Conservation (phyloP, 2,797 vertebrate genomes). For the Eleutherodactylus coqui region DNA sequence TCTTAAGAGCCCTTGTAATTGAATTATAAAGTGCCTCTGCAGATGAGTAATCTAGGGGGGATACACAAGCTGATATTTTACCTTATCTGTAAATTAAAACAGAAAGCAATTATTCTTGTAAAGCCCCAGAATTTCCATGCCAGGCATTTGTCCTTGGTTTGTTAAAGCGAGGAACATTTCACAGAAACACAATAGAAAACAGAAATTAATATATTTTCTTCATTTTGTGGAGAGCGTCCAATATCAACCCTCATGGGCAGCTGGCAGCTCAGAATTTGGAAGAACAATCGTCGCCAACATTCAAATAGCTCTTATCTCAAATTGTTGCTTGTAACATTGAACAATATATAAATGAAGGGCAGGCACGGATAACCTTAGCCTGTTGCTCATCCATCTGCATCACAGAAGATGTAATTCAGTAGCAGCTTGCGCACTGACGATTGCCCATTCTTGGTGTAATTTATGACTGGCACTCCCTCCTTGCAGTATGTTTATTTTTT, state of each 20-base stretch:
- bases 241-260: conserved; percentile 34
- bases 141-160: conserved; percentile 36
- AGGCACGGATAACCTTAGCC: conserved; percentile 29
- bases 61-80: conserved; percentile 29
- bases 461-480: conserved; percentile 13
- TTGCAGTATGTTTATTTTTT: not conserved
- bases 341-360: conserved; percentile 9
- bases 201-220: conserved; percentile 32
- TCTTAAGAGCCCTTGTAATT: conserved; percentile 38
- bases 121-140: conserved; percentile 11
- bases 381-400: conserved; percentile 45
- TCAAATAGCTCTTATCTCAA: conserved; percentile 40
- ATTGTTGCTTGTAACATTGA: conserved; percentile 40
- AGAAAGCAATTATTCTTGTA: conserved; percentile 20
- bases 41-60: conserved; percentile 33
- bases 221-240: conserved; percentile 34
- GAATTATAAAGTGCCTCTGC: conserved; percentile 28
- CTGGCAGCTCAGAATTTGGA: conserved; percentile 20
- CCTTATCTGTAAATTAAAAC: conserved; percentile 29
- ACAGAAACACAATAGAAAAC: conserved; percentile 27
- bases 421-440: conserved; percentile 29
- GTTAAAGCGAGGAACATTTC: conserved; percentile 16
- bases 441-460: conserved; percentile 3
- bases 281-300: conserved; percentile 25
- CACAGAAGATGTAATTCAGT: conserved; percentile 23